Conservation (phyloP, 1,140 invertebrate species). For the Lasioglossum albipes region DNA sequence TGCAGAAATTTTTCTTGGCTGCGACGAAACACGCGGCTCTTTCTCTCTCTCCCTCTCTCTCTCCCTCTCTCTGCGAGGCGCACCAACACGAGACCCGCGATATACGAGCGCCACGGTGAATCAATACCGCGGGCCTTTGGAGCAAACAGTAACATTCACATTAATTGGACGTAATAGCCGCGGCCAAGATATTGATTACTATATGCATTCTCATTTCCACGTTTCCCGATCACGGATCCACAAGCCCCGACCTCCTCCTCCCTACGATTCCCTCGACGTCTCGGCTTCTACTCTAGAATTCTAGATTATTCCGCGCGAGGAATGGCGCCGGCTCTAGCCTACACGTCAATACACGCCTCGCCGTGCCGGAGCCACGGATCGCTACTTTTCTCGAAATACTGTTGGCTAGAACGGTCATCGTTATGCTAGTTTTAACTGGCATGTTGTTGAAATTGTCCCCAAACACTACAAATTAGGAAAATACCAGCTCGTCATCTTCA, state of each 20-base stretch:
- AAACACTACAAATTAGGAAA: no score
- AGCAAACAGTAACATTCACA: constrained; percentile 35
- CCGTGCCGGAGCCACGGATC: not conserved
- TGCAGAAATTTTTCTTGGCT: constrained; percentile 26
- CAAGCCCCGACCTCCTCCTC: not conserved
- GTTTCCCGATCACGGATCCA: not conserved
- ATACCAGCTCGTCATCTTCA: no score
- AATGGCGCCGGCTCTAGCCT: not conserved
- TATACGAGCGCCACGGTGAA: constrained; percentile 30
- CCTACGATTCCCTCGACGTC: not conserved
- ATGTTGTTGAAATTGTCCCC: no score
- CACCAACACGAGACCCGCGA: constrained; percentile 18
- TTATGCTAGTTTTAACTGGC: no score
- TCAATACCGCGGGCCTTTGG: constrained; percentile 38
- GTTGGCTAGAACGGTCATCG: not conserved
- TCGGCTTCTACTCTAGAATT: not conserved
- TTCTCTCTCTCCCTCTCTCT: not conserved
- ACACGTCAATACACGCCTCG: not conserved
- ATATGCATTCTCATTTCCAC: not conserved
- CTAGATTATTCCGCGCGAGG: not conserved
- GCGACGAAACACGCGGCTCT: constrained; percentile 20
- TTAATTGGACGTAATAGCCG: constrained; percentile 39
- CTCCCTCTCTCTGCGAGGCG: not conserved
- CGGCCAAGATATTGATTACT: constrained; percentile 20
- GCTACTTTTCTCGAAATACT: not conserved